These are phyloP conservation scores for Euphonia xanthogaster DNA, from an alignment of 2,797 vertebrate species.

Conservation along the genomic window DNA sequence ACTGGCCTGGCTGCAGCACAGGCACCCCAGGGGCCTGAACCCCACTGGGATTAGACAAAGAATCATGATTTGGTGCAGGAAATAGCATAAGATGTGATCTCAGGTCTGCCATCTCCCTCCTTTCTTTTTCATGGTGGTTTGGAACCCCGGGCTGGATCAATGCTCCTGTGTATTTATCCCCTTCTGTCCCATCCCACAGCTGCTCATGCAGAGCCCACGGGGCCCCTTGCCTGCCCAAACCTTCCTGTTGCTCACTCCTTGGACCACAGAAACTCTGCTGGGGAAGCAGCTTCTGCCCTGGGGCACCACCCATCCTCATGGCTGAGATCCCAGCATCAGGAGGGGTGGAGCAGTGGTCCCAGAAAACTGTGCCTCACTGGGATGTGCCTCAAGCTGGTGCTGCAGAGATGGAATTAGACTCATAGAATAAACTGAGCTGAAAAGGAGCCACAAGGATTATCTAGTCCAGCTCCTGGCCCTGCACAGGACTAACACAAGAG, in stretches of 20 bases:
- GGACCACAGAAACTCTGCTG: not conserved
- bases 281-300: not conserved
- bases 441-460: not conserved
- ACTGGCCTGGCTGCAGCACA: not conserved
- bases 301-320: not conserved
- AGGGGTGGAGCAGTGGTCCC: not conserved
- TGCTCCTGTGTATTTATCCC: not conserved
- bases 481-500: not conserved
- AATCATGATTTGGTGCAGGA: not conserved
- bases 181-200: not conserved
- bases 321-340: not conserved
- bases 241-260: not conserved
- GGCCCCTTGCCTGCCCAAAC: not conserved
- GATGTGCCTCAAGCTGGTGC: not conserved
- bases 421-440: not conserved
- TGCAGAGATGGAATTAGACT: not conserved
- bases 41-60: not conserved
- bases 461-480: not conserved
- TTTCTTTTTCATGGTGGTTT: rapidly evolving
- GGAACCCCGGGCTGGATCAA: not conserved
- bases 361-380: not conserved
- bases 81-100: not conserved
- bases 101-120: not conserved
- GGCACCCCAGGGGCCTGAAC: not conserved
- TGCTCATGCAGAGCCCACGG: not conserved